Conservation (phyloP, 2,113 vertebrate species). For the Aix galericulata region DNA sequence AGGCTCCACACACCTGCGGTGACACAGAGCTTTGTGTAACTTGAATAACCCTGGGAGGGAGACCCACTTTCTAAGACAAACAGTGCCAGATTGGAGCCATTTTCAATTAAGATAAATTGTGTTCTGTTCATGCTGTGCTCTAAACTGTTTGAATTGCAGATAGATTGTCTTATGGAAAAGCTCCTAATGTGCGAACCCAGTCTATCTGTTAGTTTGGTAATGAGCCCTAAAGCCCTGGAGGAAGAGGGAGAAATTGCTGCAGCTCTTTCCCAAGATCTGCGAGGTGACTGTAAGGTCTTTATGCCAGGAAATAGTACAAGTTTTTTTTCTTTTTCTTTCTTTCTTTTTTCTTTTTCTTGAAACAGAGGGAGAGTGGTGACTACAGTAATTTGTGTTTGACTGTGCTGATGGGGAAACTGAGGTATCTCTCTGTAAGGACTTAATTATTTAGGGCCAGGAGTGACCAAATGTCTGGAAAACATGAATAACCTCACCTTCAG, state of each 20-base stretch:
- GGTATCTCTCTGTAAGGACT: background rate
- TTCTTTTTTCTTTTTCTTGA: background rate
- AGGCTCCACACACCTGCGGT: rapidly evolving
- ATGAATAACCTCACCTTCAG: background rate
- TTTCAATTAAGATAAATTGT: background rate
- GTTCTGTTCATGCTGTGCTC: background rate
- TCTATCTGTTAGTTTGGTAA: background rate
- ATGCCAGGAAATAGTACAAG: background rate
- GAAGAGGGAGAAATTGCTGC: background rate
- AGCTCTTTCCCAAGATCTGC: background rate
- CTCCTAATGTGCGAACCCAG: background rate
- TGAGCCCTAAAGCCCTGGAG: background rate
- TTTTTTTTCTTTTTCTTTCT: rapidly evolving
- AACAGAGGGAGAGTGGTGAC: background rate
- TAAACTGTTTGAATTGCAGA: constrained; percentile 1
- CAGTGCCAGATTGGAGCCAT: background rate
- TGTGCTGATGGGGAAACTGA: background rate
- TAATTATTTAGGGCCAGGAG: background rate
- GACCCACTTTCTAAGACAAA: background rate
- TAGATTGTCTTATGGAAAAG: background rate
- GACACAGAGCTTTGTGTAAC: background rate
- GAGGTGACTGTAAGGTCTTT: background rate
- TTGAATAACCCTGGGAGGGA: background rate
- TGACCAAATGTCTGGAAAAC: background rate
- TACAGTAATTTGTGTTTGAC: background rate